These are phyloP conservation scores for Colaptes auratus DNA, from an alignment of 2,113 vertebrate genomes.

Conservation along the genomic window DNA sequence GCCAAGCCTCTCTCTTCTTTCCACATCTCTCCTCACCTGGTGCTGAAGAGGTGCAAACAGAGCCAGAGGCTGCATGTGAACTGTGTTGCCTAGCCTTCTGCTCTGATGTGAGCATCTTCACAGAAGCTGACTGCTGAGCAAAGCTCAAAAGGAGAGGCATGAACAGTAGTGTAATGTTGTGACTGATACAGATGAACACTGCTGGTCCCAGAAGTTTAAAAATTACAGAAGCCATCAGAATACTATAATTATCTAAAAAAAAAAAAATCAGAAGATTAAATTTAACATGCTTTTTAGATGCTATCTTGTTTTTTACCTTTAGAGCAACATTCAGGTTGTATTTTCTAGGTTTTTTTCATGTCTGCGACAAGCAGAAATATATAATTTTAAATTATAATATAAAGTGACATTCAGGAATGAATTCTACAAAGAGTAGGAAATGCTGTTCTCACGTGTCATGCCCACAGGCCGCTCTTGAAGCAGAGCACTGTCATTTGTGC, in stretches of 20 bases:
- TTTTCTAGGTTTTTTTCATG: not conserved
- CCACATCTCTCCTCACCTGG: not conserved
- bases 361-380: not conserved
- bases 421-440: not conserved
- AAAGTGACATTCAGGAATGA: not conserved
- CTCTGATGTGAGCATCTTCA: not conserved
- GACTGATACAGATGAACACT: not conserved
- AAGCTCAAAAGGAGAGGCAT: not conserved
- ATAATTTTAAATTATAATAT: not conserved
- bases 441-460: not conserved
- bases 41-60: not conserved
- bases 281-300: not conserved
- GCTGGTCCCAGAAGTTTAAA: not conserved
- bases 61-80: not conserved
- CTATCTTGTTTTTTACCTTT: not conserved
- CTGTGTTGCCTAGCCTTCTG: accelerated
- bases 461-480: not conserved
- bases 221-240: not conserved
- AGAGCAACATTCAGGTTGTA: not conserved
- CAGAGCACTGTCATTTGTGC: not conserved
- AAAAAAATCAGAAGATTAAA: not conserved
- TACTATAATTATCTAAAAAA: not conserved
- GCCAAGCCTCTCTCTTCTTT: not conserved
- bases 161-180: not conserved
- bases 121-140: not conserved